These are phyloP conservation scores for Rhincodon typus DNA, from an alignment of 2,797 vertebrate genomes.

Conservation along the genomic window DNA sequence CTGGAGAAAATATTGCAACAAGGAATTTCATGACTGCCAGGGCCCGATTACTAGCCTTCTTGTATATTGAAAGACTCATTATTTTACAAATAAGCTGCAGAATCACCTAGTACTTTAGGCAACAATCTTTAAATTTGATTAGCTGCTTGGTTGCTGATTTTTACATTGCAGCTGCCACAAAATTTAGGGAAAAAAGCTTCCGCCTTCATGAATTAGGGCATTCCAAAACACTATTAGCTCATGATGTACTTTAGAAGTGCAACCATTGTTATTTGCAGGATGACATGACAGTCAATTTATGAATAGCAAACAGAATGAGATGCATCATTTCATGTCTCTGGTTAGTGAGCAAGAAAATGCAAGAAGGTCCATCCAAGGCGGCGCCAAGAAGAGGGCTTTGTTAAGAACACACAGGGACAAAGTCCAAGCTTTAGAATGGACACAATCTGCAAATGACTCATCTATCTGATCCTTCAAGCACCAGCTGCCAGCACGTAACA, in stretches of 20 bases:
- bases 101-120: slow-evolving; percentile 5
- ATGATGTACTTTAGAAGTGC: background rate
- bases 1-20: background rate
- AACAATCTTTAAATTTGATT: background rate
- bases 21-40: background rate
- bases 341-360: background rate
- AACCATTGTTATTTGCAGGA: background rate
- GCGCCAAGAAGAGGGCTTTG: too few species aligned
- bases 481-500: too few species aligned
- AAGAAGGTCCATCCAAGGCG: background rate
- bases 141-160: background rate
- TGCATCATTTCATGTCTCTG: background rate
- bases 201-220: background rate
- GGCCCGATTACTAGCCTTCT: background rate
- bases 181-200: background rate
- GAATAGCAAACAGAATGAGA: background rate
- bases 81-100: slow-evolving; percentile 19
- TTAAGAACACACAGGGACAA: too few species aligned
- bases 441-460: too few species aligned
- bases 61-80: background rate
- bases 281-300: background rate
- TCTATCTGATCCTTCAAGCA: too few species aligned
- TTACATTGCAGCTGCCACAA: background rate
- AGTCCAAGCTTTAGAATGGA: too few species aligned
- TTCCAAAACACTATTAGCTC: background rate